Base-by-base conservation (phyloP, 1,140 invertebrate genomes). In the Dinothrombium tinctorium region DNA sequence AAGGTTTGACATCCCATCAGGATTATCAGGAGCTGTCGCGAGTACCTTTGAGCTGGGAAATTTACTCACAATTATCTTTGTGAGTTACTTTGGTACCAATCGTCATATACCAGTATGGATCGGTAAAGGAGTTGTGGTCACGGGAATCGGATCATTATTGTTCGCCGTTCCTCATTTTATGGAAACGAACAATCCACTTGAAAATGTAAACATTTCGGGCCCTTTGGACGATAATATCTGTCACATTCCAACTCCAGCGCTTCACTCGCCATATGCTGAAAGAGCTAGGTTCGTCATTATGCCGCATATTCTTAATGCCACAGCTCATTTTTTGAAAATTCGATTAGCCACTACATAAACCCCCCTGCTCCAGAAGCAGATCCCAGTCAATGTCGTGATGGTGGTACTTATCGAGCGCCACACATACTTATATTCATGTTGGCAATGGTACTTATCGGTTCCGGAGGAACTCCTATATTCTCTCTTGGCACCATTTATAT, bases 51-150 rank as follows among this genome's bases (percentile, higher is more conserved):
- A 92, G 68, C 82, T 90, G 51, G 26, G 86, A 49, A 89, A 87
- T 60, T 76, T 90, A 40, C 76, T 86, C 49, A 86, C 86, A 6
- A 83, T 90, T 37, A 83, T 92, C 52, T 90, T 92, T 59, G 83
- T 92, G 41, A 84, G 79, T 52, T 92, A 90, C 58, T 70, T 90
- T 50, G 84, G 83, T 33, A 82, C 78, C 49, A 66, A 80, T 37
- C 64, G 83, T 42, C 81, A 89, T 56, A 89, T 90, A 54, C 84
- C 84, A 24, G 76, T 81, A 25, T 89, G 83, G 82, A 87, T 90
- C 52, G 83, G 78, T 28, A 74, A 82, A 43, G 79, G 65, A 9
- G 57, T 63, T n/a, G 41, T 60, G 36, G 49, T 66, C 23, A 65
- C 65, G 57, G 63, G 59, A 4, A 49, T 64, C 37, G 65, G 65